These are phyloP conservation scores for Drosophila borealis DNA, from an alignment of 2,888 invertebrate species.

Conservation along the genomic window DNA sequence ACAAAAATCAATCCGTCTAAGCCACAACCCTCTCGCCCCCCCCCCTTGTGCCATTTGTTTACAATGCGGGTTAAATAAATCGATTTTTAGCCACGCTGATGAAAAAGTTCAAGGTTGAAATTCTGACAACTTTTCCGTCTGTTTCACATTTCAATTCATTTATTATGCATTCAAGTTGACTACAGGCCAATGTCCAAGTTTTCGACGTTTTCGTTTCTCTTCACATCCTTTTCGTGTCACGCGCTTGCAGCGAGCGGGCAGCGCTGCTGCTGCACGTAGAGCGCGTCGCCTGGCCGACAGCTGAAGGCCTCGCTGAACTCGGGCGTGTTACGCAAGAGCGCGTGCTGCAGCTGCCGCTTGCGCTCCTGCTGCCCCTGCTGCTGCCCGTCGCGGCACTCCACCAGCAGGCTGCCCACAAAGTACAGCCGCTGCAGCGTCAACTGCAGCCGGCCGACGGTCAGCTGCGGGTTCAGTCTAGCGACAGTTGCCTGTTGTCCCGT, in stretches of 20 bases:
- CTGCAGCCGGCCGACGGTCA: constrained; percentile 60
- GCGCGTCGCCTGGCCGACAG: constrained; percentile 67
- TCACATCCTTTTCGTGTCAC: constrained; percentile 8
- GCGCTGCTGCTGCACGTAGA: constrained; percentile 61
- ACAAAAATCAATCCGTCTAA: constrained; percentile 61
- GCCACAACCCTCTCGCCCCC: background rate
- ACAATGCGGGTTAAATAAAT: constrained; percentile 42
- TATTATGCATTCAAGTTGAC: constrained; percentile 45
- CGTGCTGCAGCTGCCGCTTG: constrained; percentile 69
- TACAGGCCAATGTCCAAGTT: constrained; percentile 12
- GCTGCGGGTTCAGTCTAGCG: constrained; percentile 57
- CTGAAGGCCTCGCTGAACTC: constrained; percentile 79
- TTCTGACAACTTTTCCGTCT: constrained; percentile 27
- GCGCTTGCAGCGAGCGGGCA: constrained; percentile 34
- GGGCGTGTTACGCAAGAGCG: constrained; percentile 74
- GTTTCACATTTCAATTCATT: constrained; percentile 27
- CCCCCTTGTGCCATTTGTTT: constrained; percentile 18
- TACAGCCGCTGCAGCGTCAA: constrained; percentile 74
- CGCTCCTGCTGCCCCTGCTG: constrained; percentile 45
- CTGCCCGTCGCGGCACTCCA: constrained; percentile 66
- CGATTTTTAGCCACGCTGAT: constrained; percentile 57
- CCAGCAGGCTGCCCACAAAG: constrained; percentile 74
- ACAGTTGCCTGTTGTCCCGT: constrained; percentile 48
- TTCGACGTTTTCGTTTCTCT: constrained; percentile 1
- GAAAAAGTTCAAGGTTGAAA: constrained; percentile 78